Evolutionary conservation across 2,113 vertebrate genomes (phyloP), one percentile per base, ranked within the genome.

Genomic region (Syngnathus typhle): DNA sequence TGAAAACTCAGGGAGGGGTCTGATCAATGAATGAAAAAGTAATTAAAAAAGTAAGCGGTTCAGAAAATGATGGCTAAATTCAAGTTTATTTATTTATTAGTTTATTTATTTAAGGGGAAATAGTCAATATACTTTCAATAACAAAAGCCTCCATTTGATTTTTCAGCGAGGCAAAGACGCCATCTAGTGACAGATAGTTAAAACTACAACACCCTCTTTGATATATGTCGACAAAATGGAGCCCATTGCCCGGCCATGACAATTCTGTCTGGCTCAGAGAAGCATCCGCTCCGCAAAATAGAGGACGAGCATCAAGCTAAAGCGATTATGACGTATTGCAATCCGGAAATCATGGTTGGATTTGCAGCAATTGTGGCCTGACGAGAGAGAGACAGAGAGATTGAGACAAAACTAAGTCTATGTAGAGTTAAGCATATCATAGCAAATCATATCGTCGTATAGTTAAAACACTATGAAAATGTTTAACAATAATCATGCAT

Each of bases 211-310:
- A 39, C 59, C 7, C 7, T 27, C 47, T 32, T 49, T 49, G 27
- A 21, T 27, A 58, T 67, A 75, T 75, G 69, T 85, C 81, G 81
- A 89, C 88, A 89, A 89, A 89, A 89, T 89, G 88, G 88, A 87
- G 84, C 79, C 88, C 79, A 71, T 39, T 60, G 72, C 82, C 79
- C 83, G 84, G 85, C 84, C 84, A 85, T 88, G 84, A 86, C 83
- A 86, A 86, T 87, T 55, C 5, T 58, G 5, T 74, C 82, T 77
- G 82, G 82, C 85, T 82, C 39, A 87, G 66, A 64, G 62, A 70
- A 63, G 49, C 13, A 61, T 72, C 7, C 51, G 74, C 60, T 59
- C 55, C 72, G n/a, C 64, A 15, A 16, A 41, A 60, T 0, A 44
- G 52, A 56, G 21, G 47, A n/a, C 19, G 6, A 16, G 23, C 58